A percentile compares a stretch with the other conserved stretches of the same genome.
Conservation (phyloP, 2,888 invertebrate species). For the Arctia plantaginis region DNA sequence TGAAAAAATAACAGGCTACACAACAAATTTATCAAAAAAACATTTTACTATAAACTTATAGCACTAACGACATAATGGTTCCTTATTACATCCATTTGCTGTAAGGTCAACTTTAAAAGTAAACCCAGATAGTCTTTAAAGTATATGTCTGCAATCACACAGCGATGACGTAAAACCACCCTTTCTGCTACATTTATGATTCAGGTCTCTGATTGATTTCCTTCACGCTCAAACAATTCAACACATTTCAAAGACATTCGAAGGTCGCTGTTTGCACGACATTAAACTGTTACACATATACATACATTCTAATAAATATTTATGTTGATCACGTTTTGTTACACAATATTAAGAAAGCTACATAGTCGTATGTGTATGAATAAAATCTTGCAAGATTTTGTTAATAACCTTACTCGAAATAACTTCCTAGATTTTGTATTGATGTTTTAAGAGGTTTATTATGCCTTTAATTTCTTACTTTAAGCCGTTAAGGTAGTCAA, state of each 20-base stretch:
- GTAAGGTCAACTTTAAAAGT: constrained; percentile 1
- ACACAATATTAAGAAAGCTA: constrained; percentile 2
- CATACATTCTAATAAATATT: constrained; percentile 12
- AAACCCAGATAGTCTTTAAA: background rate
- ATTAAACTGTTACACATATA: constrained; percentile 12
- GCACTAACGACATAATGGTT: background rate
- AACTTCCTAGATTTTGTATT: background rate
- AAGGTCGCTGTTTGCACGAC: constrained; percentile 27
- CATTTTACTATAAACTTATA: background rate
- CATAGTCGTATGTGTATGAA: background rate
- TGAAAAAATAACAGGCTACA: too few relatives aligned
- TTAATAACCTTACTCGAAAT: background rate
- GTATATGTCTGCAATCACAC: background rate
- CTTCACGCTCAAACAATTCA: constrained; percentile 16
- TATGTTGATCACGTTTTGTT: constrained; percentile 17
- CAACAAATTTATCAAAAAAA: background rate
- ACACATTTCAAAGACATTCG: constrained; percentile 21
- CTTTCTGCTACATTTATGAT: constrained; percentile 13
- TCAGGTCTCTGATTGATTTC: constrained; percentile 17
- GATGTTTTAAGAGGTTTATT: background rate
- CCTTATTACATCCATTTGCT: background rate
- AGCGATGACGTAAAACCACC: background rate
- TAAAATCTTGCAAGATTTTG: background rate
- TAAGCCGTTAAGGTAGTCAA: background rate
- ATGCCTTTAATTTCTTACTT: background rate